Evolutionary conservation across 2,888 invertebrate species (phyloP).

Genomic region (Lasioglossum zephyrum): DNA sequence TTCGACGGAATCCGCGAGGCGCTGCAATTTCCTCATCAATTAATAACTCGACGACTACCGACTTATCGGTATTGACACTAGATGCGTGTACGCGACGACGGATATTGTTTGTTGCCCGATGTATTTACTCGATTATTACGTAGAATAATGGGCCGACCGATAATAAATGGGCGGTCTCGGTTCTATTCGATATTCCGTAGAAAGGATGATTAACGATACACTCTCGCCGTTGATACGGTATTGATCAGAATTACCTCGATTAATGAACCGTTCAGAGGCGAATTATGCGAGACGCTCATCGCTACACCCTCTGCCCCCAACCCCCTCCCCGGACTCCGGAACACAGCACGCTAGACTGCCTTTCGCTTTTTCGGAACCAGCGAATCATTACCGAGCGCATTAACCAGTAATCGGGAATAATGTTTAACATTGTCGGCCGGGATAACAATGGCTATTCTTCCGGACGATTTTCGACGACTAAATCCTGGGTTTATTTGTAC

Average conservation of each 20-base stretch:
- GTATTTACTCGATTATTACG: conserved; percentile 16
- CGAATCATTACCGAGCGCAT: neutral
- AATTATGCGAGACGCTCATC: neutral
- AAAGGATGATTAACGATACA: conserved; percentile 32
- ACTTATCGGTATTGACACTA: neutral
- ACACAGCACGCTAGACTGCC: neutral
- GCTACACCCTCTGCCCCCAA: neutral
- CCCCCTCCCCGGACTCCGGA: neutral
- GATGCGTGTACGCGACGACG: neutral
- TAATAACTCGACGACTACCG: neutral
- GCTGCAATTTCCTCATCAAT: neutral
- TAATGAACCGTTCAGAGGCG: conserved; percentile 23
- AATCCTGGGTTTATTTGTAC: neutral
- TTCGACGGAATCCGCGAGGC: neutral
- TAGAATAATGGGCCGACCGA: neutral
- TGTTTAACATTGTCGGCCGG: neutral
- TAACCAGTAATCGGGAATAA: neutral
- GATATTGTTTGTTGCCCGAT: conserved; percentile 16
- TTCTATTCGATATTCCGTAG: conserved; percentile 9
- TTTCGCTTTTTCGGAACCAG: neutral
- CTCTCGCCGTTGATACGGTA: conserved; percentile 1
- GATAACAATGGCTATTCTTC: neutral
- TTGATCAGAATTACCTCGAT: conserved; percentile 13
- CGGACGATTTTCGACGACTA: neutral
- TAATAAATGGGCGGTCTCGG: conserved; percentile 9